Evolutionary conservation across 2,797 vertebrate genomes (phyloP).

Genomic region (Schizopygopsis malacanthus): DNA sequence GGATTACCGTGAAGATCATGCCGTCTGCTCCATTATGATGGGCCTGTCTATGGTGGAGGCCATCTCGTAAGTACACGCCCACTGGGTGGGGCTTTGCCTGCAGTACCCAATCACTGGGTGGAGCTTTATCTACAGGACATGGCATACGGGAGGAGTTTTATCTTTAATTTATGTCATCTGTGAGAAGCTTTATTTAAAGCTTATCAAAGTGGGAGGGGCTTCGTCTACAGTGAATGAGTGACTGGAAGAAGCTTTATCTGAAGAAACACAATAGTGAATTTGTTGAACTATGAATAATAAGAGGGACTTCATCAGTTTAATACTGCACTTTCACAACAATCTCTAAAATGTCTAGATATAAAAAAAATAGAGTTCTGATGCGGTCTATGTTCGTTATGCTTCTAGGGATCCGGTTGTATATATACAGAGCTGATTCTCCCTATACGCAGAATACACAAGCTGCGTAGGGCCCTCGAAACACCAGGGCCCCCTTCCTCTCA

Average conservation of each 20-base stretch:
- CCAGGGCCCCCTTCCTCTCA: too few species aligned
- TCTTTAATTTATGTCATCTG: neutral
- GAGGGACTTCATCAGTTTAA: neutral
- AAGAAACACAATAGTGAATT: neutral
- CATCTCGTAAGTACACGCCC: constrained; percentile 85
- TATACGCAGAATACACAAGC: too few species aligned
- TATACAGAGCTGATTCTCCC: too few species aligned
- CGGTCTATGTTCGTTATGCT: too few species aligned
- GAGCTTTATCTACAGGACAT: neutral
- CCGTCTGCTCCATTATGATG: constrained; percentile 93
- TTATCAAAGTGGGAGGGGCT: neutral
- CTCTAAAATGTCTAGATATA: too few species aligned
- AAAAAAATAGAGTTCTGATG: too few species aligned
- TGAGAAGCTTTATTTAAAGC: neutral
- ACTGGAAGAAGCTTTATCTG: neutral
- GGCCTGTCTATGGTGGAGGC: constrained; percentile 95
- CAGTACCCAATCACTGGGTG: neutral
- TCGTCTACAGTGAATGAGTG: neutral
- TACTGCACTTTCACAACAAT: neutral
- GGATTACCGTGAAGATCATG: constrained; percentile 92
- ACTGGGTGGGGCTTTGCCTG: neutral
- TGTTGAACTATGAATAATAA: neutral
- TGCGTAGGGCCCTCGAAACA: too few species aligned
- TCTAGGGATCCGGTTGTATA: too few species aligned
- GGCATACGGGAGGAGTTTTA: neutral